phyloP scores from a whole-genome alignment of 2,797 vertebrate species.

The Merluccius polli region DNA sequence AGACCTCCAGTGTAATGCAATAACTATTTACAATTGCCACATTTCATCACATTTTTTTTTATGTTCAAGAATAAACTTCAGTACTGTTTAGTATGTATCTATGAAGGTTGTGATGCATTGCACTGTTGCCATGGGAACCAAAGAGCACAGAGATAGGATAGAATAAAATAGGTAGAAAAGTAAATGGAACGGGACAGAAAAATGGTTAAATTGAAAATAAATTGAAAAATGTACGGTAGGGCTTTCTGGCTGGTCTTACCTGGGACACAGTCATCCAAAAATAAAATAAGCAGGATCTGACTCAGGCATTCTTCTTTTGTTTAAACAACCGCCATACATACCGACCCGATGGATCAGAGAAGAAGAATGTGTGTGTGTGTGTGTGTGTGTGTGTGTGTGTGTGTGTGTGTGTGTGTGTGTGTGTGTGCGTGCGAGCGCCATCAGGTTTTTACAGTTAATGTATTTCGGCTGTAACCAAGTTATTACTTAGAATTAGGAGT shows the following conservation, averaged over 20 bases:
- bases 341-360: conserved; percentile 17
- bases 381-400: not conserved
- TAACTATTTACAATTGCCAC: too few species aligned
- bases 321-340: conserved; percentile 1
- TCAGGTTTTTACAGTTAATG: not conserved
- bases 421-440: not conserved
- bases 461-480: not conserved
- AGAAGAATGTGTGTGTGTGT: conserved; percentile 26
- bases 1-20: not conserved
- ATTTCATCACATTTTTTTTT: too few species aligned
- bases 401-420: not conserved
- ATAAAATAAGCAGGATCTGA: not conserved
- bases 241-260: too few species aligned
- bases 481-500: not conserved
- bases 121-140: not conserved
- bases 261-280: not conserved
- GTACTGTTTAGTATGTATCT: not conserved
- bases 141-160: not conserved
- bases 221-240: not conserved
- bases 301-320: not conserved
- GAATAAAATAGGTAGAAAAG: not conserved
- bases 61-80: too few species aligned
- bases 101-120: not conserved
- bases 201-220: not conserved
- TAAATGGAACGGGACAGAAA: not conserved